Evolutionary conservation across 2,888 invertebrate species (phyloP), one percentile per base, ranked within the genome.

Genomic region (Tricholauxania praeusta): DNA sequence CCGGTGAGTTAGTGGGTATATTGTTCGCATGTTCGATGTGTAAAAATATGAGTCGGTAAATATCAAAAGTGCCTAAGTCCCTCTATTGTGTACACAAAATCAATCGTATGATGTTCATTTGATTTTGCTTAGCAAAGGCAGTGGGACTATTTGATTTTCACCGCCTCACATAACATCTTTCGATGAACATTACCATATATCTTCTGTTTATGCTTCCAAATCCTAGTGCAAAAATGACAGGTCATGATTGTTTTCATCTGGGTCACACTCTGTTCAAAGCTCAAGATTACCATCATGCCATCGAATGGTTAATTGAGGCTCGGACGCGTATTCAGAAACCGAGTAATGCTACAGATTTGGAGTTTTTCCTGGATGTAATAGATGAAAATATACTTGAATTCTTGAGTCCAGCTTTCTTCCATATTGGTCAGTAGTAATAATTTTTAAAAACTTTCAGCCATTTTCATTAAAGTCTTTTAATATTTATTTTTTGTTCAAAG

Each of bases 1-100:
- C 82, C 92, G 91, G 89, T 89, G 19, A n/a, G 19, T 28, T 12
- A 8, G 28, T 8, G 32, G 17, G 15, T 19, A n/a, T 53, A n/a
- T 53, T 2, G 2, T 4, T n/a, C 52, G 15, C 5, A n/a, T 19
- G 3, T 28, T 28, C 4, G 3, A 28, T 28, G 3, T 28, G 28
- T 28, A 28, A 28, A 28, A 28, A 28, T 28, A 28, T 4, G 28
- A 28, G 28, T 28, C 28, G 28, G 28, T 28, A 28, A 28, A 51
- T 51, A 22, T 12, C 19, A 12, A 15, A 52, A 28, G 28, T 28
- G n/a, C 62, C 28, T 28, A 28, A 28, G 28, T 28, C 28, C 28
- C 28, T 28, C 28, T 28, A 4, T 28, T 28, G 28, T 28, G 28
- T 28, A 28, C 4, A 28, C 28, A 28, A 28, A 28, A 28, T 28